Evolutionary conservation across 2,113 vertebrate species (phyloP).

Genomic region (Hucho hucho): DNA sequence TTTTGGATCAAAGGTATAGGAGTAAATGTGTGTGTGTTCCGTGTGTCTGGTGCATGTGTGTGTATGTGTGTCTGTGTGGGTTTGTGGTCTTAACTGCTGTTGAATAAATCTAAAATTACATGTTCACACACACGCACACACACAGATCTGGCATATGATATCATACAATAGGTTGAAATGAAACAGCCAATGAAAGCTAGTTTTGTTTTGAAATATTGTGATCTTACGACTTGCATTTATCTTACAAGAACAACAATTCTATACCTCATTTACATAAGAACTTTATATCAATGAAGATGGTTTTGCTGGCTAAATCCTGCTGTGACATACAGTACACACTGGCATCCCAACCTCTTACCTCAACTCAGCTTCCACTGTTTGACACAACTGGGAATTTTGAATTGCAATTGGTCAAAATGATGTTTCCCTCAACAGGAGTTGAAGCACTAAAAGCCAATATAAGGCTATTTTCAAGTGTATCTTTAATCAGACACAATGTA

Average conservation of each 20-base stretch:
- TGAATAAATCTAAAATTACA: neutral
- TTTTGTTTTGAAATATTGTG: neutral
- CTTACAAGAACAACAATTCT: neutral
- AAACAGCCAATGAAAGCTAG: neutral
- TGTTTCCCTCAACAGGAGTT: neutral
- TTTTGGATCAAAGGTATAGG: neutral
- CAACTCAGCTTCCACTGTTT: constrained; percentile 34
- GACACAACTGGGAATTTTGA: constrained; percentile 10
- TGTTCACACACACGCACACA: neutral
- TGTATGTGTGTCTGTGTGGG: neutral
- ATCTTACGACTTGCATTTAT: constrained; percentile 14
- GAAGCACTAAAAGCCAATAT: neutral
- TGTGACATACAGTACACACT: neutral
- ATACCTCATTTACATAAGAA: neutral
- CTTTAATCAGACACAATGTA: too few species aligned
- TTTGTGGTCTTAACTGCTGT: neutral
- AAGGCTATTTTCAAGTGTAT: neutral
- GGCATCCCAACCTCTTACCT: constrained; percentile 47
- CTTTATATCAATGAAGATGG: neutral
- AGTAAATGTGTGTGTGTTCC: neutral
- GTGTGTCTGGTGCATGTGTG: constrained; percentile 5
- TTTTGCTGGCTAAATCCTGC: neutral
- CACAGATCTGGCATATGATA: neutral
- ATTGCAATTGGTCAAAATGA: constrained; percentile 9
- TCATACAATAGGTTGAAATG: neutral